Evolutionary conservation across 1,140 invertebrate genomes (phyloP), one percentile per base, ranked within the genome.

Genomic region (Telenomus remus): DNA sequence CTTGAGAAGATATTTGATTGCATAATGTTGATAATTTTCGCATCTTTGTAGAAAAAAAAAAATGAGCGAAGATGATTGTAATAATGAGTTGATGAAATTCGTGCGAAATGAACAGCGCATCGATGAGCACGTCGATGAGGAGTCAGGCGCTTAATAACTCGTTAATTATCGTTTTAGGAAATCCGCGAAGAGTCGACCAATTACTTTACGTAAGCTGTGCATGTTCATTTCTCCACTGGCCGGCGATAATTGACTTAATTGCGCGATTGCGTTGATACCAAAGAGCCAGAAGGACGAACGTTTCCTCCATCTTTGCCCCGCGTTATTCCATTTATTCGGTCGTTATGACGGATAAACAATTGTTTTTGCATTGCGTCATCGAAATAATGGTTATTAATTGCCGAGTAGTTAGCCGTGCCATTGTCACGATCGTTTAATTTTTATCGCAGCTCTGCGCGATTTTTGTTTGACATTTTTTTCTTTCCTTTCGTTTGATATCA

Each of bases 131-230:
- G 73, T 76, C 70, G 73, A 76, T 74, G 60, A 53, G 53, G 55
- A 76, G 57, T 73, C 65, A 76, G 81, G 66, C 83, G 82, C 84
- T 86, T 88, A 88, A 88, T 88, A 88, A 88, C 85, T 88, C 85
- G 86, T 88, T 88, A 88, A 88, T 88, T 88, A 88, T 87, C 86
- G 82, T 88, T 88, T 88, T 88, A 88, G 86, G 87, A 88, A 88
- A 87, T 87, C 84, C 85, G 83, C 80, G 81, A 60, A 66, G 72
- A 74, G 60, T 70, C 70, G 70, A 69, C 84, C 85, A 87, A 87
- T 87, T 87, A 86, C 79, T 86, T 87, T 87, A 86, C 84, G 85
- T 85, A 87, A 87, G 65, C 61, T 55, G 59, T 48, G 55, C 74
- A 76, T 69, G 80, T 81, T 80, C 83, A 82, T 87, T 86, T 85